Conservation (phyloP, 2,797 vertebrate genomes). For the Sebastes kiyomatsui region DNA sequence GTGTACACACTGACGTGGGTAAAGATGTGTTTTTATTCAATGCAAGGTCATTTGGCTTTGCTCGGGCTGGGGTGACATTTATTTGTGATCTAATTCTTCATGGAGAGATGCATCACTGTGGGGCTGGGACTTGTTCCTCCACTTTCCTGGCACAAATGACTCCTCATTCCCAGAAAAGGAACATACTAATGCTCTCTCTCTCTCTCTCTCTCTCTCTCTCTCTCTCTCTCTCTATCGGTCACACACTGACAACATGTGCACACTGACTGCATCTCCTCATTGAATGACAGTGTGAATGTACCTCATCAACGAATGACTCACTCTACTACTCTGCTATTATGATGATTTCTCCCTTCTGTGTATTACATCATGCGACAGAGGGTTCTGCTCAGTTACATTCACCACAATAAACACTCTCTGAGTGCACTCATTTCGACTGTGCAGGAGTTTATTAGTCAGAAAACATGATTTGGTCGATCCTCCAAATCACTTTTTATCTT, state of each 20-base stretch:
- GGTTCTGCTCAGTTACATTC: slow-evolving; percentile 72
- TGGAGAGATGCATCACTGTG: slow-evolving; percentile 76
- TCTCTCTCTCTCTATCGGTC: slow-evolving; percentile 53
- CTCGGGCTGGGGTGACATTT: slow-evolving; percentile 77
- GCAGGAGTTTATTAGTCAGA: slow-evolving; percentile 56
- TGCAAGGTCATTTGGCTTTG: slow-evolving; percentile 75
- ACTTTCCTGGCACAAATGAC: slow-evolving; percentile 84
- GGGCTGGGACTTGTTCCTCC: slow-evolving; percentile 74
- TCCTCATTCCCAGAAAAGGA: slow-evolving; percentile 80
- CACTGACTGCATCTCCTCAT: slow-evolving; percentile 65
- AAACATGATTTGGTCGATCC: slow-evolving; percentile 51
- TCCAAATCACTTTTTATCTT: slow-evolving; percentile 37
- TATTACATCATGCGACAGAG: slow-evolving; percentile 80
- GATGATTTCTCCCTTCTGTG: slow-evolving; percentile 82
- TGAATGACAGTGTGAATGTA: slow-evolving; percentile 79
- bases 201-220: slow-evolving; percentile 28
- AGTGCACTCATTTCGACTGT: slow-evolving; percentile 50
- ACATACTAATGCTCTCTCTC: slow-evolving; percentile 64
- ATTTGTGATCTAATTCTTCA: slow-evolving; percentile 77
- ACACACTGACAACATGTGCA: slow-evolving; percentile 74
- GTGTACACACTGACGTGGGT: slow-evolving; percentile 58
- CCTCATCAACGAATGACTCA: slow-evolving; percentile 82
- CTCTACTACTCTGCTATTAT: slow-evolving; percentile 81
- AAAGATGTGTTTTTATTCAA: slow-evolving; percentile 76
- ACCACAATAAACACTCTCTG: slow-evolving; percentile 69